These are phyloP conservation scores for Laspeyria flexula DNA, from an alignment of 2,888 invertebrate species.

Conservation along the genomic window DNA sequence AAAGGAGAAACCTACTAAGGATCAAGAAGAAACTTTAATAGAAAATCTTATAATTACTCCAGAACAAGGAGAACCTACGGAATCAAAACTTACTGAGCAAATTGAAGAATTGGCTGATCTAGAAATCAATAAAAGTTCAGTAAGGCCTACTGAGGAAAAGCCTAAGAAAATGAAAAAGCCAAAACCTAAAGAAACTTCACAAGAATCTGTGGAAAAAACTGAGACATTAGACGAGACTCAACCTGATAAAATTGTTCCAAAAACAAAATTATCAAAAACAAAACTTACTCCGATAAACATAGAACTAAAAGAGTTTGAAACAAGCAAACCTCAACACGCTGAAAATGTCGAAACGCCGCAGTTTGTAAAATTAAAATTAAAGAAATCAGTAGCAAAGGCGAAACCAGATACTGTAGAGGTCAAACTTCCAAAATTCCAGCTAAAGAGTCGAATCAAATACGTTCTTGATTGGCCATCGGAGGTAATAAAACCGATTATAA, in stretches of 20 bases:
- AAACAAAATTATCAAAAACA: constrained; percentile 54
- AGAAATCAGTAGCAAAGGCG: constrained; percentile 84
- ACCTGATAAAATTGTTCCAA: constrained; percentile 42
- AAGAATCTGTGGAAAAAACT: constrained; percentile 18
- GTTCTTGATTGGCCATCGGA: constrained; percentile 88
- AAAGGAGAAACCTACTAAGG: not conserved
- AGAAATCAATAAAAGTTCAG: not conserved
- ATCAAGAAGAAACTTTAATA: not conserved
- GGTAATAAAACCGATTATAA: constrained; percentile 80
- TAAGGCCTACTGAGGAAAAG: constrained; percentile 15
- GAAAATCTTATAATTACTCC: not conserved
- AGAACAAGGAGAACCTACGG: not conserved
- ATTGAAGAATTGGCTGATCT: not conserved
- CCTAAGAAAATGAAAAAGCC: constrained; percentile 22
- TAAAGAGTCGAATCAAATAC: constrained; percentile 90
- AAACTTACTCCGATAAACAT: constrained; percentile 86
- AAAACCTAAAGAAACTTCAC: constrained; percentile 8
- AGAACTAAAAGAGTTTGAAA: constrained; percentile 87
- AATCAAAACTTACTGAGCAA: not conserved
- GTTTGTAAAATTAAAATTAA: constrained; percentile 89
- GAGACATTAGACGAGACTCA: constrained; percentile 25
- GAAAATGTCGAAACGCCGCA: constrained; percentile 87
- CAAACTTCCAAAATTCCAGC: constrained; percentile 88
- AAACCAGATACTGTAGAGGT: constrained; percentile 74
- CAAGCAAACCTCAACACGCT: constrained; percentile 87